phyloP scores from a whole-genome alignment of 1,140 invertebrate genomes.

The Spodoptera frugiperda region DNA sequence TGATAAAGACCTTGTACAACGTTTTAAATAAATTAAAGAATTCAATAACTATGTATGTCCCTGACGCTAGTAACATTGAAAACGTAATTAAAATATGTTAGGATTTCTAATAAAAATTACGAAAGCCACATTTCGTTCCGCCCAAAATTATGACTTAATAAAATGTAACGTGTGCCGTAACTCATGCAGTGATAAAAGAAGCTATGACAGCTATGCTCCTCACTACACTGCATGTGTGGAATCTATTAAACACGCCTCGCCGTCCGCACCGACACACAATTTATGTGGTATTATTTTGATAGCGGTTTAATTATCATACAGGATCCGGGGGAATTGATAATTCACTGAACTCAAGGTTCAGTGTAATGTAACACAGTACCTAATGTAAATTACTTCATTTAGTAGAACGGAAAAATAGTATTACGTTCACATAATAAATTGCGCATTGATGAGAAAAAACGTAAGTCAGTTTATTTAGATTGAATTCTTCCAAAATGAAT shows the following conservation, averaged over 20 bases:
- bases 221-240: conserved; percentile 65
- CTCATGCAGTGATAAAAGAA: conserved; percentile 70
- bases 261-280: conserved; percentile 14
- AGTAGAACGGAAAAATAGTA: no score
- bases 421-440: neutral
- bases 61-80: conserved; percentile 44
- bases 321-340: conserved; percentile 12
- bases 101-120: conserved; percentile 53
- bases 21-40: conserved; percentile 52
- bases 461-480: neutral
- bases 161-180: conserved; percentile 68
- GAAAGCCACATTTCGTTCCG: conserved; percentile 67
- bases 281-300: conserved; percentile 35
- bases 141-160: conserved; percentile 77
- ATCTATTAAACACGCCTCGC: conserved; percentile 67
- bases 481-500: neutral
- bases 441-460: neutral
- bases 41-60: conserved; percentile 45
- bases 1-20: conserved; percentile 23
- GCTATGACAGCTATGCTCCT: conserved; percentile 60
- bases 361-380: no score
- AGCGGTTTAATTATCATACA: conserved; percentile 22
- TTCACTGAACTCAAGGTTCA: conserved; percentile 1
- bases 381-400: neutral
- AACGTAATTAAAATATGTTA: conserved; percentile 56